Conservation (phyloP, 2,888 invertebrate species). For the Tiliacea citrago region DNA sequence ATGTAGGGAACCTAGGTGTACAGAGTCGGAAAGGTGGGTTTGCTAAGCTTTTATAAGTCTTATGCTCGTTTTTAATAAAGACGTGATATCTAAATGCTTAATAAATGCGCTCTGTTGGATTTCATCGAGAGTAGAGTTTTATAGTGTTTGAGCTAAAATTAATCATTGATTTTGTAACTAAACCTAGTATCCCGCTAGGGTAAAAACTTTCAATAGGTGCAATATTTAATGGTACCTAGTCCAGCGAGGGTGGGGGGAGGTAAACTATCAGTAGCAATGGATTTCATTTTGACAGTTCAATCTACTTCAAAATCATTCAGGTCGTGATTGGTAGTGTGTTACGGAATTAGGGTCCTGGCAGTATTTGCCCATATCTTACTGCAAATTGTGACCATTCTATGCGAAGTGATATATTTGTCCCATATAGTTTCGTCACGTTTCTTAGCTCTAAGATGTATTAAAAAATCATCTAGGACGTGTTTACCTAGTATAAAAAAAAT, state of each 20-base stretch:
- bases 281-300: too few relatives aligned
- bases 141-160: neutral
- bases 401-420: neutral
- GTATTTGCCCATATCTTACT: neutral
- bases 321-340: too few relatives aligned
- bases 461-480: neutral
- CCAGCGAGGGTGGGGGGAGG: too few relatives aligned
- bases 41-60: neutral
- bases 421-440: neutral
- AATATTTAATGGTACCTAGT: too few relatives aligned
- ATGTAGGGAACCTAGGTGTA: neutral
- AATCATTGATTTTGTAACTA: neutral
- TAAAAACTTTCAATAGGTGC: neutral
- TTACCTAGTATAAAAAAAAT: too few relatives aligned
- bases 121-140: too few relatives aligned
- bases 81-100: neutral
- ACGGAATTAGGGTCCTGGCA: too few relatives aligned
- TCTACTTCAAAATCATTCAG: too few relatives aligned
- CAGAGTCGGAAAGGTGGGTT: neutral
- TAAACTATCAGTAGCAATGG: too few relatives aligned
- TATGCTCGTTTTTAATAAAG: neutral
- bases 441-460: neutral
- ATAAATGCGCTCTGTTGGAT: neutral
- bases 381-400: neutral
- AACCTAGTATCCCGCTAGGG: neutral